Conservation (phyloP, 2,113 vertebrate species). For the Synodontis membranacea region DNA sequence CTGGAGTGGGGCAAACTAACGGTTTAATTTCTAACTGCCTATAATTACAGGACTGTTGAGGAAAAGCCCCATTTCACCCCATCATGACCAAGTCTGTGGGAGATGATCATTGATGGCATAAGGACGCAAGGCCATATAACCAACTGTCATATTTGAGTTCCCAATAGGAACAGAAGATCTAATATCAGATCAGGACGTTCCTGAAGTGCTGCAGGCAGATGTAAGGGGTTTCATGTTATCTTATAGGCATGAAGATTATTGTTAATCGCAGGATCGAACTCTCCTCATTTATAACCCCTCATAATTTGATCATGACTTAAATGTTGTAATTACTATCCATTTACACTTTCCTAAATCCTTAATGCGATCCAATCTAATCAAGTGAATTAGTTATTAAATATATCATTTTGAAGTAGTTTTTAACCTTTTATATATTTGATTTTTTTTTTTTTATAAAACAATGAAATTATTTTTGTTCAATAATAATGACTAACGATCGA, state of each 20-base stretch:
- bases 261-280: conserved; percentile 35
- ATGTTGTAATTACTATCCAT: conserved; percentile 26
- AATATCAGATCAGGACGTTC: conserved; percentile 5
- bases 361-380: conserved; percentile 34
- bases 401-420: not conserved
- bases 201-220: conserved; percentile 28
- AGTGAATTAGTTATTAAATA: not conserved
- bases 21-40: conserved; percentile 49
- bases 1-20: conserved; percentile 33
- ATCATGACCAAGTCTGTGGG: conserved; percentile 36
- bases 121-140: conserved; percentile 8
- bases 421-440: too few relatives aligned
- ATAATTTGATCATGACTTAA: conserved; percentile 41
- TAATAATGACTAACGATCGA: not conserved
- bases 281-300: conserved; percentile 14
- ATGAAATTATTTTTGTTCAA: not conserved
- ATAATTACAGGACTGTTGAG: conserved; percentile 57
- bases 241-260: conserved; percentile 30
- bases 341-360: conserved; percentile 27
- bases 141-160: conserved; percentile 30
- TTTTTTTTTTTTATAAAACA: not conserved
- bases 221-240: conserved; percentile 30
- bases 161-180: not conserved
- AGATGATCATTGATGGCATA: conserved; percentile 33
- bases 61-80: conserved; percentile 36